Base-by-base conservation (phyloP, 2,888 invertebrate species). In the Lepidochitona cinerea region DNA sequence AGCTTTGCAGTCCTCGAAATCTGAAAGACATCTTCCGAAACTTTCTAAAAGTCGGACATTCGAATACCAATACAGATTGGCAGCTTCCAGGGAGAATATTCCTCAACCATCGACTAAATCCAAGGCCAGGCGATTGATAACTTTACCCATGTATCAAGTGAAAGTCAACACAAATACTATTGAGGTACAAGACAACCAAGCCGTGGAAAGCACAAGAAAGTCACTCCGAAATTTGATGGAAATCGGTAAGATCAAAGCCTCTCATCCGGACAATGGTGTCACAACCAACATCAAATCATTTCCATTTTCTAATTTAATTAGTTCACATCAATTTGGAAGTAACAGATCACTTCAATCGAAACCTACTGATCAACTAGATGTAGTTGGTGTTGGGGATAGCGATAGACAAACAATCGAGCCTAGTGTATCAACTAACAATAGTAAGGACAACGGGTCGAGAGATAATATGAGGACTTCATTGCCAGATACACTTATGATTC, bases 231-330 rank as follows among this genome's bases (percentile, higher is more conserved):
- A 72, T 29, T 67, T 80, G 35, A 75, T 79, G 74, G 80, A 80
- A 35, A 37, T 79, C 7, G 74, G 77, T 53, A 71, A 73, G 64
- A 35, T 78, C 2, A 80, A 75, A 68, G 70, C 76, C 64, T 77
- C 70, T 66, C 68, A 73, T 7, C 70, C 74, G 1, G 72, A 78
- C 59, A 26, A 29, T 29, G 59, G 59, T 59, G 70, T 80, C 53
- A 71, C 79, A 7, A 76, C 80, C 64, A 78, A 77, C 71, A 80
- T 80, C 23, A 75, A 52, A 33, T 76, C 77, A 52, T 80, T 77
- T 41, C 78, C 78, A 66, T 80, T 80, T 54, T 67, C 29, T 37
- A 74, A 59, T 32, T 26, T 59, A 2, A 26, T 4, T 32, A 14
- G 12, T 18, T 14, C 23, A 26, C 23, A 23, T 29, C 29, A 59